Conservation (phyloP, 2,797 vertebrate genomes). For the Sciurus vulgaris region DNA sequence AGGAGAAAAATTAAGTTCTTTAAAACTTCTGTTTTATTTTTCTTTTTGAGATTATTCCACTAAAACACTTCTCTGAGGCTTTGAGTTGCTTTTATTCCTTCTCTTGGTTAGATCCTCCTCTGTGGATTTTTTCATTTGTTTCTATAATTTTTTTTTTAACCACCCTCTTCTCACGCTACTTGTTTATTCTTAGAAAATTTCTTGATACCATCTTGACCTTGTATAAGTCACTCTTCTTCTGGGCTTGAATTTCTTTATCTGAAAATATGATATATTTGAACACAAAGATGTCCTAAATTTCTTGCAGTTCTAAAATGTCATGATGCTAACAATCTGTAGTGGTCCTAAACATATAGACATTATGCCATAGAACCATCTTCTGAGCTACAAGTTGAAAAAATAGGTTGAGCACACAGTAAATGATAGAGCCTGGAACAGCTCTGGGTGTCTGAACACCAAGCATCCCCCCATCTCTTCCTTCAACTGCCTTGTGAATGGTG, state of each 20-base stretch:
- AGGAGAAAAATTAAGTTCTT: neutral
- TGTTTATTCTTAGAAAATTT: neutral
- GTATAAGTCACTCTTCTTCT: neutral
- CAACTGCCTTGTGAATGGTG: neutral
- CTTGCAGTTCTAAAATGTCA: neutral
- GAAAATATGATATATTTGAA: neutral
- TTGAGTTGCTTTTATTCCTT: neutral
- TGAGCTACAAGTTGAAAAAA: neutral
- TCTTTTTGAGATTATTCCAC: neutral
- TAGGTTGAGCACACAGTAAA: neutral
- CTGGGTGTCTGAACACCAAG: neutral
- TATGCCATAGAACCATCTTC: accelerated
- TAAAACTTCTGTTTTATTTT: neutral
- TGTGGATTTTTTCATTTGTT: neutral
- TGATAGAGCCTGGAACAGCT: neutral
- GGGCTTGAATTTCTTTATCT: neutral
- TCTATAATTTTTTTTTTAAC: neutral
- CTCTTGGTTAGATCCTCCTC: neutral
- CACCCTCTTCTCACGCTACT: neutral
- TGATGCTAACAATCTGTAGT: neutral
- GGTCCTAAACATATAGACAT: neutral
- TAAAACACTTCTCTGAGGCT: neutral
- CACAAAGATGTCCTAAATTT: neutral
- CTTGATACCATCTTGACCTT: neutral
- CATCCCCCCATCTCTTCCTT: neutral